Base-by-base conservation (phyloP, 1,140 invertebrate genomes). In the Drosophila sp. region DNA sequence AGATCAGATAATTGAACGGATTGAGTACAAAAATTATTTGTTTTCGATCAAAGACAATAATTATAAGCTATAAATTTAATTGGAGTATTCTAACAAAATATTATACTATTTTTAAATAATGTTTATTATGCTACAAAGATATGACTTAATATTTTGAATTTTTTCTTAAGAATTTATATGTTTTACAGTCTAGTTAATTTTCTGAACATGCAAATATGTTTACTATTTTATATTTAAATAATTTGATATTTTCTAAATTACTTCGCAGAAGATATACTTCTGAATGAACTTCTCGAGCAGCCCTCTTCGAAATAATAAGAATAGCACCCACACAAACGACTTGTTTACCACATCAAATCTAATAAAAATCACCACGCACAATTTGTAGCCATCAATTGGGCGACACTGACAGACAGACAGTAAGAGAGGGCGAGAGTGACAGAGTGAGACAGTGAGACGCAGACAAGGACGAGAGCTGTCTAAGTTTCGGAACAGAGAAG, bases 281-380 rank as follows among this genome's bases (percentile, higher is more conserved):
- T n/a, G n/a, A n/a, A n/a, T n/a, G n/a, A n/a, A n/a, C 25, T 43
- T 27, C 7, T 18, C 18, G 13, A 27, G 36, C 54, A 9, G 14
- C 54, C 54, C 36, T 8, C 13, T n/a, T 4, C 1, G 16, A 25
- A 38, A 38, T 38, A 38, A 38, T 38, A 3, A n/a, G n/a, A n/a
- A 38, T 14, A 6, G 18, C 36, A 32, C 41, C 11, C 50, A 50
- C 41, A 40, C 32, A 54, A 56, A 16, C 46, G 62, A 72, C 54
- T 69, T 81, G 69, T 70, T 81, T 64, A 54, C 50, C 73, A 71
- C 64, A 78, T 71, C 53, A 53, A 73, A 82, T 72, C 72, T 67
- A 87, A 78, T 86, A 72, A 76, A 76, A 72, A 72, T 76, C 82
- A 69, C 13, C 66, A 71, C 54, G 40, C 59, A 71, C 72, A 71